A percentile compares a stretch with the other conserved stretches of the same genome.
Conservation (phyloP, 2,888 invertebrate genomes). For the Noctuana brunneofusca region DNA sequence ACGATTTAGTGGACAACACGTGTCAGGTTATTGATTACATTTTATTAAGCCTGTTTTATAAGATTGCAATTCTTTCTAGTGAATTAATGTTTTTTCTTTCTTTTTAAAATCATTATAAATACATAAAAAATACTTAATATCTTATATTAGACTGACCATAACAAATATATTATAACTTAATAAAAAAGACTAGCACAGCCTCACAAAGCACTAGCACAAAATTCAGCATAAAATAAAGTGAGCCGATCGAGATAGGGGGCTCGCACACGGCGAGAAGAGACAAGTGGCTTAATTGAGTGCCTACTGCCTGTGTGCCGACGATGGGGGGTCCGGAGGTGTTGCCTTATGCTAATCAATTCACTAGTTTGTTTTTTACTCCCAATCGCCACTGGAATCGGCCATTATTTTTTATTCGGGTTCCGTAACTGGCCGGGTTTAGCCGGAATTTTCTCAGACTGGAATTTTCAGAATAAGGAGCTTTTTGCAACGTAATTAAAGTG, state of each 20-base stretch:
- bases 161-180: background rate
- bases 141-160: background rate
- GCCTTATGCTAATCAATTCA: conserved; percentile 80
- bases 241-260: conserved; percentile 69
- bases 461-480: conserved; percentile 41
- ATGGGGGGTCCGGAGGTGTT: conserved; percentile 74
- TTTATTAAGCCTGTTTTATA: too few relatives aligned
- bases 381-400: conserved; percentile 67
- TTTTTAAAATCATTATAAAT: too few relatives aligned
- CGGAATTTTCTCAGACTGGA: conserved; percentile 45
- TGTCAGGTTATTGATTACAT: too few relatives aligned
- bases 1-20: too few relatives aligned
- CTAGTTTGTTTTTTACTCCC: conserved; percentile 74
- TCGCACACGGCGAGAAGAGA: conserved; percentile 75
- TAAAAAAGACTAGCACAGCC: conserved; percentile 19
- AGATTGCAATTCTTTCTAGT: too few relatives aligned
- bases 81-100: too few relatives aligned
- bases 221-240: conserved; percentile 69
- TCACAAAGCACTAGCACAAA: conserved; percentile 53
- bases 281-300: conserved; percentile 80
- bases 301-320: conserved; percentile 49
- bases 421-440: conserved; percentile 39
- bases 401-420: conserved; percentile 59
- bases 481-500: conserved; percentile 32
- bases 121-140: too few relatives aligned